Evolutionary conservation across 2,888 invertebrate genomes (phyloP).

Genomic region (Sesamia inferens): DNA sequence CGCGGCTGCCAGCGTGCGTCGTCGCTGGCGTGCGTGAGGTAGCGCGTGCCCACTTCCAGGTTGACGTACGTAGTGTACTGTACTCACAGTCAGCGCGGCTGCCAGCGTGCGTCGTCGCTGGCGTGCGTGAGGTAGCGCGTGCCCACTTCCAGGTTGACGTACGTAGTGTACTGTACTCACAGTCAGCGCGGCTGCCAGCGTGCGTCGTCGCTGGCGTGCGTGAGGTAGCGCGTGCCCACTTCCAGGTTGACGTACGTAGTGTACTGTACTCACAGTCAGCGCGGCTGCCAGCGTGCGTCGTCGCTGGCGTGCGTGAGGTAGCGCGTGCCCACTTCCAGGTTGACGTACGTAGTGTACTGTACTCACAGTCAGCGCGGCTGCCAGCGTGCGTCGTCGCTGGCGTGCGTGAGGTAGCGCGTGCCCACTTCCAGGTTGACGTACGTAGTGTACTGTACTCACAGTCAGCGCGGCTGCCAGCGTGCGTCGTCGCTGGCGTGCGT

Average conservation of each 20-base stretch:
- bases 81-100: conserved; percentile 15
- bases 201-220: conserved; percentile 82
- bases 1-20: conserved; percentile 63
- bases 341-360: not conserved
- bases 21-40: conserved; percentile 85
- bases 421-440: conserved; percentile 66
- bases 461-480: conserved; percentile 37
- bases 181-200: conserved; percentile 35
- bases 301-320: conserved; percentile 86
- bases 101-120: conserved; percentile 75
- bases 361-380: conserved; percentile 15
- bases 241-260: not conserved
- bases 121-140: conserved; percentile 84
- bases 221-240: conserved; percentile 83
- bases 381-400: conserved; percentile 76
- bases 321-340: conserved; percentile 73
- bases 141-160: conserved; percentile 66
- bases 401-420: conserved; percentile 83
- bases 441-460: not conserved
- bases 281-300: conserved; percentile 64
- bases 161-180: not conserved
- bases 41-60: conserved; percentile 75
- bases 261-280: not conserved
- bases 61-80: not conserved
- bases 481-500: conserved; percentile 83